phyloP scores from a whole-genome alignment of 2,113 vertebrate species.

The Boulengeromyrus knoepffleri region DNA sequence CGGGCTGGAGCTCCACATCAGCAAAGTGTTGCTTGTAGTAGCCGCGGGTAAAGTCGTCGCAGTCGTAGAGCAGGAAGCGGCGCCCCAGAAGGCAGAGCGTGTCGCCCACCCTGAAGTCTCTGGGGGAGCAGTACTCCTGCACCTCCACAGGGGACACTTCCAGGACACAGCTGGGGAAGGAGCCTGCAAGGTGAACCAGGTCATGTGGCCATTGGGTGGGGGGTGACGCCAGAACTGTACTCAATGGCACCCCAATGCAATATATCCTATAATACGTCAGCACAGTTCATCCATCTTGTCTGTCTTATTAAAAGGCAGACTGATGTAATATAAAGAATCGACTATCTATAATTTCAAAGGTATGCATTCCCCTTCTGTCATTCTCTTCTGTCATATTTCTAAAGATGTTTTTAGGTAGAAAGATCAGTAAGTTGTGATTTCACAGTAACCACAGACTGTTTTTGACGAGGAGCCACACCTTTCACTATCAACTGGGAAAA shows the following conservation, averaged over 20 bases:
- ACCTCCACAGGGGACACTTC: constrained; percentile 81
- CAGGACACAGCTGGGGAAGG: constrained; percentile 78
- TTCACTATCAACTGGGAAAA: neutral
- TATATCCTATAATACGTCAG: neutral
- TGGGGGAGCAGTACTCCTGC: constrained; percentile 75
- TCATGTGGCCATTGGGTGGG: neutral
- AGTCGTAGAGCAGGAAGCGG: constrained; percentile 78
- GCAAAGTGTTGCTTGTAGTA: constrained; percentile 74
- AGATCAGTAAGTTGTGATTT: neutral
- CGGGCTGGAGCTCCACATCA: constrained; percentile 58
- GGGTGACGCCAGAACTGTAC: neutral
- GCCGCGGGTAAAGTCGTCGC: constrained; percentile 75
- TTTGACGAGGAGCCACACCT: neutral
- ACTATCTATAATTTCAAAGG: neutral
- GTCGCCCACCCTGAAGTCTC: constrained; percentile 79
- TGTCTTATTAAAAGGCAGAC: neutral
- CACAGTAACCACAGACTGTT: neutral
- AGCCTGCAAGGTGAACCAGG: constrained; percentile 50
- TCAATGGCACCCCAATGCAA: neutral
- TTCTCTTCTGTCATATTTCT: neutral
- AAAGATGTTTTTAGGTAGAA: neutral
- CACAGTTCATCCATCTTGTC: neutral
- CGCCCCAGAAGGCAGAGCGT: constrained; percentile 69
- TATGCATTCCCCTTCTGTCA: neutral
- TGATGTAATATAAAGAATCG: neutral